Percentiles rank a stretch among this genome's conserved stretches.
These are phyloP conservation scores for Harpalus rufipes DNA, from an alignment of 2,888 invertebrate species.

Conservation along the genomic window DNA sequence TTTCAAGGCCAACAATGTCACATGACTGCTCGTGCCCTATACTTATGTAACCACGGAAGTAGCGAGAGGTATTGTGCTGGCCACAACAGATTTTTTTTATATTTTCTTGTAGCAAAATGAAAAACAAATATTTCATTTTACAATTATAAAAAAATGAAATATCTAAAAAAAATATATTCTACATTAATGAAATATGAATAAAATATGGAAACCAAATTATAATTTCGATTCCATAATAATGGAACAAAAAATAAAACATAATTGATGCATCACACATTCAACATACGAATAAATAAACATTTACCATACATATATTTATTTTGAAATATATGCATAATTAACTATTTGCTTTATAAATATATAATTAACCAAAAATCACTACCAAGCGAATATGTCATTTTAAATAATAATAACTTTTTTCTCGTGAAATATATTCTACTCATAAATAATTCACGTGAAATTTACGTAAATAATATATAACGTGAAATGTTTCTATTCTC, in stretches of 20 bases:
- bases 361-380: slow-evolving; percentile 20
- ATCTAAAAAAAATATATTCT: too few relatives aligned
- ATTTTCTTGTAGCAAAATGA: too few relatives aligned
- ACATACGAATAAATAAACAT: background rate
- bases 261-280: background rate
- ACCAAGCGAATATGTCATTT: slow-evolving; percentile 1
- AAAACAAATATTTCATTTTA: too few relatives aligned
- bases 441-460: slow-evolving; percentile 25
- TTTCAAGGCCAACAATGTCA: too few relatives aligned
- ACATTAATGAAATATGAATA: too few relatives aligned
- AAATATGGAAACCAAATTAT: too few relatives aligned
- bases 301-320: background rate
- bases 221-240: too few relatives aligned
- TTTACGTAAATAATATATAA: slow-evolving; percentile 44
- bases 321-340: slow-evolving; percentile 4
- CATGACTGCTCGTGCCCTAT: too few relatives aligned
- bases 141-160: too few relatives aligned
- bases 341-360: slow-evolving; percentile 9
- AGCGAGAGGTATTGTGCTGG: too few relatives aligned
- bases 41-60: too few relatives aligned
- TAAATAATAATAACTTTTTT: slow-evolving; percentile 31
- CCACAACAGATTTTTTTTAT: too few relatives aligned
- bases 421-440: background rate
- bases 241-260: background rate
- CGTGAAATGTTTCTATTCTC: slow-evolving; percentile 10